A percentile compares a stretch with the other conserved stretches of the same genome.
These are phyloP conservation scores for Siniperca undulata DNA, from an alignment of 2,797 vertebrate genomes.

Conservation along the genomic window DNA sequence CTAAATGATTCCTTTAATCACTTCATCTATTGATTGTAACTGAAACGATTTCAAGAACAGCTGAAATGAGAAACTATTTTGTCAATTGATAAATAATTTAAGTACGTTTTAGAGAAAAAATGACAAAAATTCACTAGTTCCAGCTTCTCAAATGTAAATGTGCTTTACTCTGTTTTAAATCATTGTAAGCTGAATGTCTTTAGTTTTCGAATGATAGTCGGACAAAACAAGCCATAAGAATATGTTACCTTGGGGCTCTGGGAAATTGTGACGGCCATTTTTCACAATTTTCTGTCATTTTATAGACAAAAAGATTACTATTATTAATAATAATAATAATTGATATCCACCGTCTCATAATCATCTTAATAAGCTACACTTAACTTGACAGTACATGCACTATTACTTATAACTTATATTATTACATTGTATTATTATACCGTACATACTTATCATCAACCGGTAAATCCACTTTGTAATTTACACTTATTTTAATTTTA, in stretches of 20 bases:
- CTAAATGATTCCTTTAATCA: background rate
- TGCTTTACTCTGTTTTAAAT: no score
- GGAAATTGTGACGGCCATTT: background rate
- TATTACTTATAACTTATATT: no score
- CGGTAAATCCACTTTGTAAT: no score
- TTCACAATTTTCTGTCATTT: background rate
- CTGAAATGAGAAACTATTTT: background rate
- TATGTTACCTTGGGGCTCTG: background rate
- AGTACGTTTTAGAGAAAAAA: background rate
- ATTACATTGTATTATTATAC: no score
- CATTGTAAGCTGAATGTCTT: background rate
- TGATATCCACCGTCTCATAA: no score
- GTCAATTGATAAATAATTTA: background rate
- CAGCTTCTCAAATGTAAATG: background rate
- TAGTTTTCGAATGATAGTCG: background rate
- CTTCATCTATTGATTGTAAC: background rate
- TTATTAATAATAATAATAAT: no score
- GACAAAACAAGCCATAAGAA: background rate
- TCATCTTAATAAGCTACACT: no score
- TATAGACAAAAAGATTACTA: background rate
- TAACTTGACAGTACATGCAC: no score
- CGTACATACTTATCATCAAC: no score
- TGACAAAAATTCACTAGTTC: background rate
- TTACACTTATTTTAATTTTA: no score
- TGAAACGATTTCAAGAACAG: background rate